Conservation (phyloP, 1,140 invertebrate species). For the Sycobia sp. region DNA sequence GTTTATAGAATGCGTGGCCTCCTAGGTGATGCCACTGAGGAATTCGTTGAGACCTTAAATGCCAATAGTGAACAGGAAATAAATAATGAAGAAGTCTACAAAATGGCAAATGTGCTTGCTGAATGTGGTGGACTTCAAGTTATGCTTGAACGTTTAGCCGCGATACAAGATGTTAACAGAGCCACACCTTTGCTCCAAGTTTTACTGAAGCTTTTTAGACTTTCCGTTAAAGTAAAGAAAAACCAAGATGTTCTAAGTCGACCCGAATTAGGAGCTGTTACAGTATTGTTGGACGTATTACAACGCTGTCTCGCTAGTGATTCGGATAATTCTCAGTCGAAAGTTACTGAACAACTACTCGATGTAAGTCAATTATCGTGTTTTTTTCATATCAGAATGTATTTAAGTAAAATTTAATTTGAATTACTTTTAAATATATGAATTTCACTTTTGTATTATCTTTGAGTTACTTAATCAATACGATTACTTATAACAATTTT, state of each 20-base stretch:
- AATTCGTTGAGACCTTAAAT: constrained; percentile 94
- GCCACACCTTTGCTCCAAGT: constrained; percentile 83
- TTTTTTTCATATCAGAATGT: too few species aligned
- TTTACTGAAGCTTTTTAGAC: constrained; percentile 81
- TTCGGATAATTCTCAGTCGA: constrained; percentile 68
- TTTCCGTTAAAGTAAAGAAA: constrained; percentile 79
- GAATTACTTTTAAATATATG: too few species aligned
- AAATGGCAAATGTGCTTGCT: constrained; percentile 75
- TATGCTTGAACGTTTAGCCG: constrained; percentile 58
- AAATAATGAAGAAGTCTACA: constrained; percentile 93
- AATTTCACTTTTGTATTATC: background rate
- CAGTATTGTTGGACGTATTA: constrained; percentile 71
- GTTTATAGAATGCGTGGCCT: constrained; percentile 98
- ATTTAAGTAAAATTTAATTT: too few species aligned
- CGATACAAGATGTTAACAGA: constrained; percentile 73
- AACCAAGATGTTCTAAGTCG: constrained; percentile 74
- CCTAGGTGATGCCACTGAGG: constrained; percentile 96
- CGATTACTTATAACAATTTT: too few species aligned
- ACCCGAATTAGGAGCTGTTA: constrained; percentile 72
- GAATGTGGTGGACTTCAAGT: constrained; percentile 87
- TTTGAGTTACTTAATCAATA: background rate
- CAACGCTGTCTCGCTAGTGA: constrained; percentile 71
- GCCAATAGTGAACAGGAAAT: constrained; percentile 87
- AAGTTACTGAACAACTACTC: constrained; percentile 82
- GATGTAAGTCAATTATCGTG: constrained; percentile 62